phyloP scores from a whole-genome alignment of 1,140 invertebrate species.

The Papilio xuthus region DNA sequence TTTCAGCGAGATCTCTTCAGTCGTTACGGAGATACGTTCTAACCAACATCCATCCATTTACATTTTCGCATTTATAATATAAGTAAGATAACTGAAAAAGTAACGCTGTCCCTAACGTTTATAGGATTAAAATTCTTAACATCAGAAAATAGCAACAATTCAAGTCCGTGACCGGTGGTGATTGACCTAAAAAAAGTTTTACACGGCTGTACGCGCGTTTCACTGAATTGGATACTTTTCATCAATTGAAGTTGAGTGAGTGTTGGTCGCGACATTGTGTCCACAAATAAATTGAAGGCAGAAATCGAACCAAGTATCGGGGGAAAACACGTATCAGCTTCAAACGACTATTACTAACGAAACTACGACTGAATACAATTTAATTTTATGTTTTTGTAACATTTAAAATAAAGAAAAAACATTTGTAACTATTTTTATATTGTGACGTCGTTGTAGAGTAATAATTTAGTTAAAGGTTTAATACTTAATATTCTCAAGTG shows the following conservation, averaged over 20 bases:
- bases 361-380: not conserved
- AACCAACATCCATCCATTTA: too few relatives aligned
- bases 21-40: too few relatives aligned
- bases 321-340: constrained; percentile 7
- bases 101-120: not conserved
- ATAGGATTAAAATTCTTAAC: not conserved
- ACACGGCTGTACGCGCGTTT: not conserved
- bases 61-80: not conserved
- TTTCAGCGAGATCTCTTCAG: too few relatives aligned
- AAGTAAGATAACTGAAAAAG: too few relatives aligned
- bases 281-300: not conserved
- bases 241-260: constrained; percentile 17
- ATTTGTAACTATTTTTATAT: too few relatives aligned
- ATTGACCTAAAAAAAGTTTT: constrained; percentile 17
- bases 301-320: not conserved
- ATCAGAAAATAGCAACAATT: not conserved
- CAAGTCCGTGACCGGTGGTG: not conserved
- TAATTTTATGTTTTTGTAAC: not conserved
- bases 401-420: not conserved
- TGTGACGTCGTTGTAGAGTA: too few relatives aligned
- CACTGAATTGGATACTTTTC: constrained; percentile 8
- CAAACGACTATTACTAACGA: not conserved
- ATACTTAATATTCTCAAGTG: too few relatives aligned
- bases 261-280: not conserved
- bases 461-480: too few relatives aligned